Evolutionary conservation across 2,113 vertebrate genomes (phyloP).

Genomic region (Orientallactaga bullata): DNA sequence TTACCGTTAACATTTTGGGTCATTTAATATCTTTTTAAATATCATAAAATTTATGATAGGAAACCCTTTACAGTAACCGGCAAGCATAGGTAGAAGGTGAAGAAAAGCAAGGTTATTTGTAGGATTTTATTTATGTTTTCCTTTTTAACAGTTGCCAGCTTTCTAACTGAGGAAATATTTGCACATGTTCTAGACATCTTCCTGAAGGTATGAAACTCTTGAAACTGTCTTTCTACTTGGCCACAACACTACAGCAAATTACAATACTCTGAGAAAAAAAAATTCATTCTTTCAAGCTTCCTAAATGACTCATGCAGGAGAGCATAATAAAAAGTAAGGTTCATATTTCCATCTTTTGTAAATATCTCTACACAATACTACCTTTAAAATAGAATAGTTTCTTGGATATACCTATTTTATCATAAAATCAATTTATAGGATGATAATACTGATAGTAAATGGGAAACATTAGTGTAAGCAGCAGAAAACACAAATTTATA

Average conservation of each 20-base stretch:
- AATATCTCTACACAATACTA: constrained; percentile 77
- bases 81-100: constrained; percentile 40
- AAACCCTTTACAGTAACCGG: constrained; percentile 59
- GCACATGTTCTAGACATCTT: constrained; percentile 80
- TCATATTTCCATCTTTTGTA: constrained; percentile 78
- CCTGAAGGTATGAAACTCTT: constrained; percentile 77
- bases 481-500: constrained; percentile 42
- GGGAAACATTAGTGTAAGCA: background rate
- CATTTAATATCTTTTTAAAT: constrained; percentile 60
- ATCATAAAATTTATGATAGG: constrained; percentile 61
- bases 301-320: constrained; percentile 80
- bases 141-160: constrained; percentile 76
- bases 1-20: constrained; percentile 48
- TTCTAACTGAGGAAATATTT: constrained; percentile 80
- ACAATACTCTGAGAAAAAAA: constrained; percentile 70
- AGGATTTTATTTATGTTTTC: constrained; percentile 79
- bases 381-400: constrained; percentile 50
- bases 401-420: constrained; percentile 4
- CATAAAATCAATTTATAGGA: constrained; percentile 2
- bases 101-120: constrained; percentile 71
- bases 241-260: constrained; percentile 73
- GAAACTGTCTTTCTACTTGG: constrained; percentile 70
- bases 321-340: constrained; percentile 73
- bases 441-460: constrained; percentile 8
- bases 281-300: constrained; percentile 75